Evolutionary conservation across 2,797 vertebrate species (phyloP), one percentile per base, ranked within the genome.

Genomic region (Hemibagrus guttatus): DNA sequence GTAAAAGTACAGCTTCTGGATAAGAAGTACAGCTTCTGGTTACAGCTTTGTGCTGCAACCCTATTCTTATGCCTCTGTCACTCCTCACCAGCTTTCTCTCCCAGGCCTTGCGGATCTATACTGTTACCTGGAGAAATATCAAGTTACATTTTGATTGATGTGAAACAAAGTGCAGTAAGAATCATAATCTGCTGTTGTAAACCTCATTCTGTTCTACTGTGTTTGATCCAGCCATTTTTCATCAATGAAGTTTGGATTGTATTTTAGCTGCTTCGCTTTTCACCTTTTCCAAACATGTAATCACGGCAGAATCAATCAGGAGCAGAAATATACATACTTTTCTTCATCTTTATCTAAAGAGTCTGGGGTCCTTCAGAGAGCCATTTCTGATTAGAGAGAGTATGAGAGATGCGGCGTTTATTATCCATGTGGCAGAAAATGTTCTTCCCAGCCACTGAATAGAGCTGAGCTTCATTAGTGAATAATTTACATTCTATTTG

Each of bases 401-500:
- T 35, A 11, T 19, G 54, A 81, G 81, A 81, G 71, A 88, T 35
- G 19, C 19, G 23, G 66, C 59, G 4, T 69, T 85, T 85, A 71
- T 85, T 66, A 84, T 59, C 83, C 23, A 39, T 17, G 58, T 59
- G 69, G 79, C 35, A 54, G 69, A 52, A 12, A 81, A 76, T 72
- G 42, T 72, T 87, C 66, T 63, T 78, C 85, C 78, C 64, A 72
- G 63, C 71, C 58, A 21, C 14, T 14, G 42, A 56, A 89, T 72
- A 49, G 66, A 28, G 28, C 74, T 63, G 63, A 63, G 81, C 84
- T 89, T 90, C 82, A 90, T 91, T 91, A 90, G 84, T 88, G 84
- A 61, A 72, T 85, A 75, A 89, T 92, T 91, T 91, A 42, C 85
- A 92, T 92, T 66, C n/a, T 5, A 88, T 91, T 89, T 91, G 87